Evolutionary conservation across 2,113 vertebrate species (phyloP).

Genomic region (Archilochus colubris): DNA sequence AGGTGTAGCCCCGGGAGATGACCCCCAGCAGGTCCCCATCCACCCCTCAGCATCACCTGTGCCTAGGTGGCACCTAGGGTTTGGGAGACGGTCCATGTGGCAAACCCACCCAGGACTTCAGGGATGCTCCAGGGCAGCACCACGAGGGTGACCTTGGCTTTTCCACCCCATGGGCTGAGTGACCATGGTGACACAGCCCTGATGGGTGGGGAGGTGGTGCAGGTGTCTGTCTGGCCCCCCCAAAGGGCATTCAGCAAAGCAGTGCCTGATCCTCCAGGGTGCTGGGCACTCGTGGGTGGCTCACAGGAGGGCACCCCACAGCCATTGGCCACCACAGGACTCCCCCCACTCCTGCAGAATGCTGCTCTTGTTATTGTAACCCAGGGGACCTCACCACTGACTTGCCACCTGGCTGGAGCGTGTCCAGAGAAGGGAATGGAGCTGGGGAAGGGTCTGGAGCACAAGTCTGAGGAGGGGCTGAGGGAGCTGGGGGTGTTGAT

Average conservation of each 20-base stretch:
- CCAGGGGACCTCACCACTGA: fast-evolving
- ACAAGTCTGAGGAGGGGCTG: too few species aligned
- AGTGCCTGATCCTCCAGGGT: too few species aligned
- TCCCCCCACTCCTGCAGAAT: fast-evolving
- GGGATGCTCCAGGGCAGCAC: not conserved
- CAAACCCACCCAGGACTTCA: fast-evolving
- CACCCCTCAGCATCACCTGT: fast-evolving
- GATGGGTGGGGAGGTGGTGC: fast-evolving
- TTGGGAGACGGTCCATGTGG: not conserved
- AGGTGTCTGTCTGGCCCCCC: fast-evolving
- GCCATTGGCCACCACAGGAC: fast-evolving
- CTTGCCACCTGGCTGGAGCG: not conserved
- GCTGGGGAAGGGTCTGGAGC: too few species aligned
- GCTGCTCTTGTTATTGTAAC: fast-evolving
- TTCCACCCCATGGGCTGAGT: fast-evolving
- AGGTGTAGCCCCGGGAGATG: not conserved
- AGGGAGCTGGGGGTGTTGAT: too few species aligned
- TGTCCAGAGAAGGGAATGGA: too few species aligned
- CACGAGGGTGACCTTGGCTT: not conserved
- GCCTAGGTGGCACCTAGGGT: too few species aligned
- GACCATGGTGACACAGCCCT: not conserved
- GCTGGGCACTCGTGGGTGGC: fast-evolving
- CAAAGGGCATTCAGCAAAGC: not conserved
- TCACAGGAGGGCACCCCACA: fast-evolving
- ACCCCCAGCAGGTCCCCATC: fast-evolving